phyloP scores from a whole-genome alignment of 2,113 vertebrate species.

The Narcine bancroftii region DNA sequence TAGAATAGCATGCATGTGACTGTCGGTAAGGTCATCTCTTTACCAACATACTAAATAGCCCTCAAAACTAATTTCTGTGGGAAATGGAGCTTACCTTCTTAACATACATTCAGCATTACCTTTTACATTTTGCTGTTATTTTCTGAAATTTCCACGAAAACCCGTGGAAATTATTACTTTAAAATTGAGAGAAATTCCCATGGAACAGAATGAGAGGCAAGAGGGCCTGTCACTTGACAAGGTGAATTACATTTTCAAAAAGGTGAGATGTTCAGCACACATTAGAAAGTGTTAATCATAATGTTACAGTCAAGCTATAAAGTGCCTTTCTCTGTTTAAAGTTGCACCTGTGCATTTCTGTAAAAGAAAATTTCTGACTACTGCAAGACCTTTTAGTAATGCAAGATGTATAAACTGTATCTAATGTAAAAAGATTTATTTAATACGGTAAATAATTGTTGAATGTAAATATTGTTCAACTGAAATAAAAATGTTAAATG shows the following conservation, averaged over 20 bases:
- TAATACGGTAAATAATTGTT: constrained; percentile 10
- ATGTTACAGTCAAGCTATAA: background rate
- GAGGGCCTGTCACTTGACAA: background rate
- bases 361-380: background rate
- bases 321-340: constrained; percentile 20
- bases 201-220: constrained; percentile 13
- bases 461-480: constrained; percentile 33
- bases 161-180: background rate
- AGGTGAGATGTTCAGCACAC: background rate
- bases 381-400: constrained; percentile 2
- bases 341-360: constrained; percentile 25
- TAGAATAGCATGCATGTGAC: background rate
- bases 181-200: background rate
- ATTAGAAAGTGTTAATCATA: background rate
- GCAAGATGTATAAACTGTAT: constrained; percentile 11
- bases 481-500: constrained; percentile 29
- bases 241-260: background rate
- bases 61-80: background rate
- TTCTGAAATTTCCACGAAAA: background rate
- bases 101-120: background rate
- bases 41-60: background rate
- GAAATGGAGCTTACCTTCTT: background rate
- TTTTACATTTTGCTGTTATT: background rate
- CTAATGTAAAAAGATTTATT: constrained; percentile 36
- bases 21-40: background rate